phyloP scores from a whole-genome alignment of 1,140 invertebrate genomes.

The Conus ventricosus region DNA sequence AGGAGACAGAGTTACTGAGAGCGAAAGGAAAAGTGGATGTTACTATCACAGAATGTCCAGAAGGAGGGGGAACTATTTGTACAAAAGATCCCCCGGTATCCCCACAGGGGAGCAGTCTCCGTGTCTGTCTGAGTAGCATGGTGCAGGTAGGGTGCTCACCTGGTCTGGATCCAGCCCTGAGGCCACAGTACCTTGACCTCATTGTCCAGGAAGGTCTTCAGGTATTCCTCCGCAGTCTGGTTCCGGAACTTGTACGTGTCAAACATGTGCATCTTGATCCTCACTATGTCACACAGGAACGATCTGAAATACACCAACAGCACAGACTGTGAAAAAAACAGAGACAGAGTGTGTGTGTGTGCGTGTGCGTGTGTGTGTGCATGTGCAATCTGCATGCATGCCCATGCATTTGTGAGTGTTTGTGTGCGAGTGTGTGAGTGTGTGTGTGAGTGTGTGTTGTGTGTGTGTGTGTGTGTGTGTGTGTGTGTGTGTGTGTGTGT shows the following conservation, averaged over 20 bases:
- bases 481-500: too few species aligned
- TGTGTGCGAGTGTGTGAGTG: too few species aligned
- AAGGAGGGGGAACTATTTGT: too few species aligned
- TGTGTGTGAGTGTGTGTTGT: too few species aligned
- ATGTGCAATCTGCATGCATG: too few species aligned
- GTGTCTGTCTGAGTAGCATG: background rate
- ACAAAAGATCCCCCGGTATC: too few species aligned
- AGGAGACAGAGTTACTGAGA: too few species aligned
- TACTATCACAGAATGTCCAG: too few species aligned
- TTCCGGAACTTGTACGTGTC: conserved; percentile 76
- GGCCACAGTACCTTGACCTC: conserved; percentile 80
- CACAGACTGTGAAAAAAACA: background rate
- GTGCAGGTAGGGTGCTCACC: conserved; percentile 49
- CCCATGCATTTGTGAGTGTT: too few species aligned
- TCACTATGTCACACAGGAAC: conserved; percentile 75
- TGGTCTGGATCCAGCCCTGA: conserved; percentile 78
- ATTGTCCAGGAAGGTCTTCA: conserved; percentile 76
- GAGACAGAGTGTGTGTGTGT: background rate
- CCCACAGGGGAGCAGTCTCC: too few species aligned
- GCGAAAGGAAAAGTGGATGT: too few species aligned
- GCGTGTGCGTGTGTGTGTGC: background rate
- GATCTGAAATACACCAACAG: conserved; percentile 61
- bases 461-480: too few species aligned
- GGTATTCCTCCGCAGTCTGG: conserved; percentile 78
- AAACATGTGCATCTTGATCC: conserved; percentile 77